Evolutionary conservation across 2,113 vertebrate genomes (phyloP).

Genomic region (Gadus macrocephalus): DNA sequence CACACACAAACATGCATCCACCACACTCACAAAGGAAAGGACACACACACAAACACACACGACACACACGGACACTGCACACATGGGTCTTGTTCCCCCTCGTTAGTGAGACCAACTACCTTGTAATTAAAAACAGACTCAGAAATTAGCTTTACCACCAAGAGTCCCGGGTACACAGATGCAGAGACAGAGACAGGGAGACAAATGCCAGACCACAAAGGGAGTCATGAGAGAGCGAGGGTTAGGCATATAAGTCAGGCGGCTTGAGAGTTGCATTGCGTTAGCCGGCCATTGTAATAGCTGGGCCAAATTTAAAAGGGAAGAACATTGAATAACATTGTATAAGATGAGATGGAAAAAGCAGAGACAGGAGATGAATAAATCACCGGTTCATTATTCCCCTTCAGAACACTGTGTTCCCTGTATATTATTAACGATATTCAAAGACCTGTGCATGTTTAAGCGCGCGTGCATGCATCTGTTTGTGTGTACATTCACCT

Average conservation of each 20-base stretch:
- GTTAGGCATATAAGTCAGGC: conserved; percentile 4
- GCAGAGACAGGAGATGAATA: conserved; percentile 27
- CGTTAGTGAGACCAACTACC: conserved; percentile 54
- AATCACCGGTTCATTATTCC: conserved; percentile 8
- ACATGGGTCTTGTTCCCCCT: conserved; percentile 31
- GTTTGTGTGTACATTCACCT: neutral
- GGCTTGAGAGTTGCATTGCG: neutral
- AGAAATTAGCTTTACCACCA: conserved; percentile 38
- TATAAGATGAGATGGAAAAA: conserved; percentile 25
- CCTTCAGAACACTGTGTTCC: neutral
- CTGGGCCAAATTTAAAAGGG: conserved; percentile 30
- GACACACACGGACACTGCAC: neutral
- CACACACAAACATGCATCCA: conserved; percentile 6
- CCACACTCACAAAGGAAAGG: too few relatives aligned
- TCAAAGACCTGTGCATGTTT: neutral
- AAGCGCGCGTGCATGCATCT: neutral
- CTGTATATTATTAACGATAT: too few relatives aligned
- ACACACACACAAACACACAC: too few relatives aligned
- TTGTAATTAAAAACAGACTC: conserved; percentile 59
- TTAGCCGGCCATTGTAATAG: conserved; percentile 2
- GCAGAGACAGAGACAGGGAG: conserved; percentile 2
- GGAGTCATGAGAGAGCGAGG: conserved; percentile 10
- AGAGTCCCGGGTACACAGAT: neutral
- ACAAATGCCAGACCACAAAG: neutral
- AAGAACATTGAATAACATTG: conserved; percentile 24